Base-by-base conservation (phyloP, 2,797 vertebrate genomes). In the Pseudotriccus pelzelni region DNA sequence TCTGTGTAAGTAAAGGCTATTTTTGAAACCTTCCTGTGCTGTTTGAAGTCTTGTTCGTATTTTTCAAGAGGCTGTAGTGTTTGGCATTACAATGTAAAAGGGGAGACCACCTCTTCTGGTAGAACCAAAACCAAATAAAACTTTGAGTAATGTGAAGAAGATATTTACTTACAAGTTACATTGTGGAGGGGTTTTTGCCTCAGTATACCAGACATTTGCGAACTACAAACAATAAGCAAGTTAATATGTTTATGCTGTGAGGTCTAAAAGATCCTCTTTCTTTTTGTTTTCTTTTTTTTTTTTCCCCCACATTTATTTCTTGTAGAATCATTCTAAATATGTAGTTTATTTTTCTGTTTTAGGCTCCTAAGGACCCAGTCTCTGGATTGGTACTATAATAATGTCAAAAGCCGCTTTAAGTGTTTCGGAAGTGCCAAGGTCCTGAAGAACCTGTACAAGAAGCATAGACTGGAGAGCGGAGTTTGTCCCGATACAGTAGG, bases 401-500 rank as follows among this genome's bases (percentile, higher is more conserved):
- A 99, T 49, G 99, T 99, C 91, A 99, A 99, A 98, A 99, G 98
- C 90, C 99, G 99, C 74, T 99, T 99, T 97, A 99, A 99, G 95
- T 98, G 99, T 96, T 99, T 99, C 25, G 99, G 99, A 96, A 99
- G 99, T 37, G 99, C 99, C 95, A 99, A 99, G 98, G 99, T 99
- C 87, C 97, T 99, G 96, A 99, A 99, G 97, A 99, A 99, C 77
- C 97, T 99, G 68, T 99, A 99, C 97, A 98, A 98, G 91, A 99
- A 99, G 89, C 99, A 99, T 96, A 98, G 98, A 24, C 97, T 99
- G 63, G 99, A 99, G 95, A 98, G 98, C 4, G 98, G 99, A 53
- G 96, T 97, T 4, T 97, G 98, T 93, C 98, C 98, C 43, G 99
- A 99, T 82, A 94, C 98, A 85, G 94, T 98, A 98, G 99, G 99